phyloP scores from a whole-genome alignment of 2,113 vertebrate genomes.

The Myotis davidii region DNA sequence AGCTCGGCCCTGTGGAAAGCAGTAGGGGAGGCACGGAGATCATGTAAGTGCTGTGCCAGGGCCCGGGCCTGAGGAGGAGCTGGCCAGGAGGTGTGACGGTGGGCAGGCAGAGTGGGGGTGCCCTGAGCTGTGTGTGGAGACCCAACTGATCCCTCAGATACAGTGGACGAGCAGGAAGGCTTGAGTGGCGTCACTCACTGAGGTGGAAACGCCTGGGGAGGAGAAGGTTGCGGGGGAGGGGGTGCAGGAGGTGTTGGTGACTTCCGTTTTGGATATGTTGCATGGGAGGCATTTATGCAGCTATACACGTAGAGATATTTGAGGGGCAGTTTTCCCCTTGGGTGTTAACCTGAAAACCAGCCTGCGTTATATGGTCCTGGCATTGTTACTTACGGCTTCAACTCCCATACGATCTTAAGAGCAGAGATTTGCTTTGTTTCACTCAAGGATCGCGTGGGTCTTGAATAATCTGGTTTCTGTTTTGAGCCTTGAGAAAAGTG shows the following conservation, averaged over 20 bases:
- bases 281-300: neutral
- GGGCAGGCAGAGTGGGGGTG: neutral
- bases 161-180: neutral
- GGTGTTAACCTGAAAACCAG: neutral
- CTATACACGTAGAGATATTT: neutral
- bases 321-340: neutral
- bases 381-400: neutral
- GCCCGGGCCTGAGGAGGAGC: neutral
- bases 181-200: neutral
- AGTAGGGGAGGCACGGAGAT: accelerated
- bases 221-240: neutral
- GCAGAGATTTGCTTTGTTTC: neutral
- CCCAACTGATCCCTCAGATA: too few species aligned
- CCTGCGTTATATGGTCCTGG: neutral
- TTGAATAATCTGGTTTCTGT: neutral
- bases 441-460: neutral
- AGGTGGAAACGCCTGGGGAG: neutral
- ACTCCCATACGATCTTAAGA: neutral
- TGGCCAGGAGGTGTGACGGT: neutral
- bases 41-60: neutral
- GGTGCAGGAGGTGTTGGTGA: too few species aligned
- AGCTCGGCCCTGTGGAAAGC: neutral
- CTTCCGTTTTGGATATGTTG: neutral
- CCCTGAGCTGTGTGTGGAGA: neutral
- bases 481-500: neutral